phyloP scores from a whole-genome alignment of 2,113 vertebrate species.

The Anarrhichthys ocellatus region DNA sequence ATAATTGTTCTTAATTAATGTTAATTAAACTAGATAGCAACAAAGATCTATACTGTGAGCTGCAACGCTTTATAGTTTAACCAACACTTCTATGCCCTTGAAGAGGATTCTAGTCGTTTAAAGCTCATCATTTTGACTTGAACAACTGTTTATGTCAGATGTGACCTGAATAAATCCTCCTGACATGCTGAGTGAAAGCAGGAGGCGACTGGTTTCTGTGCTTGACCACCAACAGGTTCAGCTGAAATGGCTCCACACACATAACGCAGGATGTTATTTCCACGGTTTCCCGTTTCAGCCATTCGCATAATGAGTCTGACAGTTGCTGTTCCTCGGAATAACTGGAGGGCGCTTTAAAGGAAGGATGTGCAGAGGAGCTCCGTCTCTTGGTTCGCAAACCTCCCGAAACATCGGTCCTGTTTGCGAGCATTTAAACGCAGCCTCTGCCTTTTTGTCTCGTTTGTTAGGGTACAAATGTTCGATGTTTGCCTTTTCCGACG shows the following conservation, averaged over 20 bases:
- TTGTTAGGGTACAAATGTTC: neutral
- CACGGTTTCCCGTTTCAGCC: neutral
- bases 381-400: neutral
- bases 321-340: neutral
- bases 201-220: neutral
- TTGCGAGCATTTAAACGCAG: neutral
- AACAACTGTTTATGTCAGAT: constrained; percentile 47
- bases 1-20: neutral
- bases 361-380: neutral
- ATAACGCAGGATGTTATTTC: neutral
- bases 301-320: neutral
- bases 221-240: constrained; percentile 19
- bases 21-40: neutral
- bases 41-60: neutral
- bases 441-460: neutral
- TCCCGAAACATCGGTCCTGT: neutral
- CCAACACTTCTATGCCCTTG: neutral
- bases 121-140: constrained; percentile 2
- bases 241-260: neutral
- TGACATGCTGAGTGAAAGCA: neutral
- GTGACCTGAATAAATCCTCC: constrained; percentile 18
- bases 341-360: constrained; percentile 1
- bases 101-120: neutral
- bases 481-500: neutral
- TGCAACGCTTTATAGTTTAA: neutral